phyloP scores from a whole-genome alignment of 35 echinoderm and acorn worm genomes.

The Hemicentrotus pulcherrimus region DNA sequence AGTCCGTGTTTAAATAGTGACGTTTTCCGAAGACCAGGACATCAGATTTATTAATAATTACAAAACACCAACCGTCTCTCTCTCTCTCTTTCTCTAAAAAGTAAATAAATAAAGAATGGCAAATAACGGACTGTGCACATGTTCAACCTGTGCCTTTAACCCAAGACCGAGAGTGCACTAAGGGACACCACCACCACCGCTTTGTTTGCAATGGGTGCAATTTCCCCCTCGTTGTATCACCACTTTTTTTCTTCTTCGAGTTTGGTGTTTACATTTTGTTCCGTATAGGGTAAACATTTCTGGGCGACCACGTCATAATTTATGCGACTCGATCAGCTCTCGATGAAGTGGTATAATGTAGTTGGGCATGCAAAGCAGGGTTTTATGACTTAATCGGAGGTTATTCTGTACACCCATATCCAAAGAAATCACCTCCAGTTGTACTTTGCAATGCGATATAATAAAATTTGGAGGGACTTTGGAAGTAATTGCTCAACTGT shows the following conservation, averaged over 20 bases:
- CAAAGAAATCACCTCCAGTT: not conserved
- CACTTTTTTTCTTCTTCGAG: not conserved
- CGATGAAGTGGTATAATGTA: not conserved
- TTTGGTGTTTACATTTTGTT: constrained; percentile 5
- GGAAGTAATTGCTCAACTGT: not conserved
- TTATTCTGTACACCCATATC: not conserved
- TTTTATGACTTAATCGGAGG: not conserved
- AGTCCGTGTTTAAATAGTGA: not conserved
- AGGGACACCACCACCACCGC: not conserved
- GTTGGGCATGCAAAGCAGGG: not conserved
- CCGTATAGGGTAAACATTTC: constrained; percentile 10
- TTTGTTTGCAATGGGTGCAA: not conserved
- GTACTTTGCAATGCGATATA: not conserved
- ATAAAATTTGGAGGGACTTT: not conserved
- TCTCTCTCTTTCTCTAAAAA: no score
- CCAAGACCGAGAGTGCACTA: not conserved
- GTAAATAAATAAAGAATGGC: no score
- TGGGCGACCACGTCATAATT: constrained; percentile 9
- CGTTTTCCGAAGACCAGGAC: no score
- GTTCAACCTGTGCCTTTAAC: not conserved
- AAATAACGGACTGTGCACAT: no score
- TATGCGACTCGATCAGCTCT: not conserved
- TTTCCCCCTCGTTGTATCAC: not conserved
- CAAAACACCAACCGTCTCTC: no score
- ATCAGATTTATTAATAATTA: no score